Evolutionary conservation across 2,888 invertebrate genomes (phyloP), one percentile per base, ranked within the genome.

Genomic region (Macrosoma leucophasiata): DNA sequence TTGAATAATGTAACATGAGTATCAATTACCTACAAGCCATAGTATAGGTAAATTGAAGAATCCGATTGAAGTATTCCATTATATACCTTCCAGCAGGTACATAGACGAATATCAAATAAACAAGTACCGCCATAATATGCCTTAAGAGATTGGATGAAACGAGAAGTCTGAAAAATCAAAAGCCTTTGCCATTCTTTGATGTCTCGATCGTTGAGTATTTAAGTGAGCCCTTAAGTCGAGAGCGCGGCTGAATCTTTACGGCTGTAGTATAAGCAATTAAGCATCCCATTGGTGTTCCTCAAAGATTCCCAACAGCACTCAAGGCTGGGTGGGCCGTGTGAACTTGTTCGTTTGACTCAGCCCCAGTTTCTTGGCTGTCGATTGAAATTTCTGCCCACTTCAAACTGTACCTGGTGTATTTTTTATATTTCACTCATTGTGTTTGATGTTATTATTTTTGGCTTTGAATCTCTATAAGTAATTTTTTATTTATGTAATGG

Each of bases 201-300:
- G 60, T 47, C 31, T 36, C 57, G 52, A 45, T 39, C 46, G 50
- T 64, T 41, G 55, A 77, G 70, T 66, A 54, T 62, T 65, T 69
- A 71, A 77, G 76, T 69, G 71, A 67, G 62, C 54, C 39, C 71
- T 73, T 48, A 51, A 58, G 55, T 39, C 46, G 48, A 62, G 63
- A 46, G 55, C 48, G 48, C 52, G 58, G 62, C 63, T 63, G 65
- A 58, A 57, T 64, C 57, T 55, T 53, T 52, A 48, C 50, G 56
- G 58, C 49, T 50, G 54, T 53, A 52, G 48, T 48, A 54, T 46
- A 59, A 60, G 58, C 63, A 66, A 71, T 72, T 71, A 72, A 68
- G 58, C 53, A 48, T 58, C 52, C 55, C 57, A 62, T 58, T 62
- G 63, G 58, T 63, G 58, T 61, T 57, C 53, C 57, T 63, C 60